Evolutionary conservation across 2,888 invertebrate genomes (phyloP).

Genomic region (Dinocampus coccinellae): DNA sequence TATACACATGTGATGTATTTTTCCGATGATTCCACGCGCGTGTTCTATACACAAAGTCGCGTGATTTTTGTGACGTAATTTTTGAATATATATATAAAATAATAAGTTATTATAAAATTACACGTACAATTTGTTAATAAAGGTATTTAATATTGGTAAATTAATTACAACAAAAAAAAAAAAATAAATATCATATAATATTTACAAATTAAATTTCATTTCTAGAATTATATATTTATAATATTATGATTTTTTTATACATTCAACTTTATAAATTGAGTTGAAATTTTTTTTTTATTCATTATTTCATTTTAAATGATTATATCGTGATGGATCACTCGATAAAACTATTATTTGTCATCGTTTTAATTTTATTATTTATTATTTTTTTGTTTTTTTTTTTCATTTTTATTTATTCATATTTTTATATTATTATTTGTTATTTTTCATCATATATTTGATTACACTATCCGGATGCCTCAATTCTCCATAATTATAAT

Average conservation of each 20-base stretch:
- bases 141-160: neutral
- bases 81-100: neutral
- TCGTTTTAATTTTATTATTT: too few relatives aligned
- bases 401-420: neutral
- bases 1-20: neutral
- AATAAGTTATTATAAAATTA: too few relatives aligned
- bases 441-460: neutral
- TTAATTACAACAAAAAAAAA: too few relatives aligned
- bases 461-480: neutral
- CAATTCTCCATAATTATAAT: neutral
- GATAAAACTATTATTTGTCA: too few relatives aligned
- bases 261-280: neutral
- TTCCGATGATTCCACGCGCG: neutral
- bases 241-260: too few relatives aligned
- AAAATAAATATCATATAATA: too few relatives aligned
- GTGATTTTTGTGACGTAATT: slow-evolving; percentile 16
- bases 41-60: neutral
- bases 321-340: too few relatives aligned
- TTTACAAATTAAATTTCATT: too few relatives aligned
- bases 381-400: too few relatives aligned
- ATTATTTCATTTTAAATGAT: too few relatives aligned
- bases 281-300: too few relatives aligned
- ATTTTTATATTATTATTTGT: slow-evolving; percentile 2
- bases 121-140: neutral
- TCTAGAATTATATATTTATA: too few relatives aligned